These are phyloP conservation scores for Hydrozoanthus tunicans DNA, from an alignment of 64 coral and sea anemone genomes.

Conservation along the genomic window DNA sequence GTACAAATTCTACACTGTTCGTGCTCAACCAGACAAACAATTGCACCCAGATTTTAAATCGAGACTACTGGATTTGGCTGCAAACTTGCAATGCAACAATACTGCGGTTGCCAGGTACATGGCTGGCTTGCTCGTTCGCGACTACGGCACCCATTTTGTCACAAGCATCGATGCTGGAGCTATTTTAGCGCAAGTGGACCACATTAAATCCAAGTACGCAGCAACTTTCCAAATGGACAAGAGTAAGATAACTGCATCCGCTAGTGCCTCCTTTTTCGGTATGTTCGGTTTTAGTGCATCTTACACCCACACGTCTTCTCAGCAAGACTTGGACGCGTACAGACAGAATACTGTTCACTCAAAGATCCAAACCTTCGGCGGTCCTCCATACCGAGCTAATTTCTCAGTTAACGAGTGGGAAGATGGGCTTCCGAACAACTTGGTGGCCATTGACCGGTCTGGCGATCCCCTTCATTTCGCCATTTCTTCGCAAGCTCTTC, in stretches of 20 bases:
- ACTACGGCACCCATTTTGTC: constrained; percentile 88
- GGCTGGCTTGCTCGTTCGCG: constrained; percentile 77
- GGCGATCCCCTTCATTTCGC: constrained; percentile 84
- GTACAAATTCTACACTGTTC: constrained; percentile 72
- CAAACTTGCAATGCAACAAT: constrained; percentile 88
- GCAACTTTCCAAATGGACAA: constrained; percentile 51
- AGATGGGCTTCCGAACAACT: constrained; percentile 63
- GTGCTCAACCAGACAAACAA: constrained; percentile 63
- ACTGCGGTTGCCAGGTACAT: constrained; percentile 73
- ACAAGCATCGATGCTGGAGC: constrained; percentile 85
- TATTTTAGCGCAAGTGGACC: constrained; percentile 82
- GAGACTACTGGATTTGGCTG: constrained; percentile 77
- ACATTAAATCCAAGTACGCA: constrained; percentile 57
- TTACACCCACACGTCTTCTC: constrained; percentile 16
- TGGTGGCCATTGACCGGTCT: constrained; percentile 81
- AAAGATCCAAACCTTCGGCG: constrained; percentile 69
- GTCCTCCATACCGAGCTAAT: constrained; percentile 70
- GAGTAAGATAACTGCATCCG: constrained; percentile 80
- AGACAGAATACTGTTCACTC: constrained; percentile 64
- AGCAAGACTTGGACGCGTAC: constrained; percentile 59
- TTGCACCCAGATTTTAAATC: constrained; percentile 85
- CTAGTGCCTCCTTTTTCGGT: constrained; percentile 72
- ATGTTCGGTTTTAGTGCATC: constrained; percentile 15
- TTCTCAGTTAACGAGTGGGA: constrained; percentile 86
- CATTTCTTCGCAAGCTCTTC: constrained; percentile 62